phyloP scores from a whole-genome alignment of 2,113 vertebrate species.

The Psilopogon haemacephalus region DNA sequence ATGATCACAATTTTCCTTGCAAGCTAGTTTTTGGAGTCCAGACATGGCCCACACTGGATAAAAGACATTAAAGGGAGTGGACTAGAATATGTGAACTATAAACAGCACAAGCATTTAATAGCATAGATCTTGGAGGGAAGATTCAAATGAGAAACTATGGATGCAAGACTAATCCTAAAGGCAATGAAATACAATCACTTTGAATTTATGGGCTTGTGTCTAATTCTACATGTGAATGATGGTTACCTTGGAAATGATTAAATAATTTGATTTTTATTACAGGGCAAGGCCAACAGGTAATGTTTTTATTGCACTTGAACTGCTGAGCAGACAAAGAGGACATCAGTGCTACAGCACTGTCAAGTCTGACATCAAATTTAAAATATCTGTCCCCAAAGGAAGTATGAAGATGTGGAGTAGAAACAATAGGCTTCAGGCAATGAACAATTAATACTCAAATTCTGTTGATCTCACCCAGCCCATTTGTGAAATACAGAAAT shows the following conservation, averaged over 20 bases:
- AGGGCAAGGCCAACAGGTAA: neutral
- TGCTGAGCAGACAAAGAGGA: neutral
- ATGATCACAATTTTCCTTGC: neutral
- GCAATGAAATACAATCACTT: neutral
- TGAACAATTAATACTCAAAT: neutral
- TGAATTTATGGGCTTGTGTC: neutral
- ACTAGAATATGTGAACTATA: neutral
- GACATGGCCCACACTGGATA: neutral
- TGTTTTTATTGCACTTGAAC: neutral
- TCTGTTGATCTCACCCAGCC: neutral
- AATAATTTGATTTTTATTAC: neutral
- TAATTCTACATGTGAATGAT: neutral
- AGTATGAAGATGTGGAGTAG: neutral
- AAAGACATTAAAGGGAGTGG: neutral
- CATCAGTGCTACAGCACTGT: neutral
- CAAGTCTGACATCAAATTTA: neutral
- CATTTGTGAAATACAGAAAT: neutral
- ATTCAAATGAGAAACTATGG: neutral
- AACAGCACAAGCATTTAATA: neutral
- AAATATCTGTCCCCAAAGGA: neutral
- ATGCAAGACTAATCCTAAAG: neutral
- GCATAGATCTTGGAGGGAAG: neutral
- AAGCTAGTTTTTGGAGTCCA: constrained; percentile 19
- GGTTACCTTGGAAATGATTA: neutral
- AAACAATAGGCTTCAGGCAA: neutral